Evolutionary conservation across 2,888 invertebrate genomes (phyloP).

Genomic region (Lagria hirta): DNA sequence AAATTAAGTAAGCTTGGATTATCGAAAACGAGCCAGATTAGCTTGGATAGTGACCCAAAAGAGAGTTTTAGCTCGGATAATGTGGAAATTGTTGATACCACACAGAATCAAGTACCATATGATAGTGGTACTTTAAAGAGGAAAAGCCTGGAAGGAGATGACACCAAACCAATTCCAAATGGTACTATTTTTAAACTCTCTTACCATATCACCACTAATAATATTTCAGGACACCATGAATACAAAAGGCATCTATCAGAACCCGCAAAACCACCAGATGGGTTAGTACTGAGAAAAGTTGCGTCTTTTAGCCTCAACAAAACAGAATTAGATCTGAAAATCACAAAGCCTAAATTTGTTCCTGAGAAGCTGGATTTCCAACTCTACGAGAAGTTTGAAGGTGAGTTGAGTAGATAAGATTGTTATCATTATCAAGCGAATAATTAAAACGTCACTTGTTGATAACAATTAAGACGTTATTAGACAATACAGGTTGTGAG

Average conservation of each 20-base stretch:
- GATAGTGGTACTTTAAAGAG: slow-evolving; percentile 31
- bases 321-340: slow-evolving; percentile 66
- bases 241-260: slow-evolving; percentile 51
- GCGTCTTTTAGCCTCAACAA: slow-evolving; percentile 79
- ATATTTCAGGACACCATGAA: slow-evolving; percentile 38
- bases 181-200: not conserved
- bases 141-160: slow-evolving; percentile 25
- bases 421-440: not conserved
- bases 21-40: slow-evolving; percentile 53
- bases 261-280: slow-evolving; percentile 57
- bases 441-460: not conserved
- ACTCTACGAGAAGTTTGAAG: slow-evolving; percentile 90
- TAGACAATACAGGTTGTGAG: too few relatives aligned
- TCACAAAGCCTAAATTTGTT: slow-evolving; percentile 72
- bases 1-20: slow-evolving; percentile 52
- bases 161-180: slow-evolving; percentile 15
- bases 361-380: slow-evolving; percentile 86
- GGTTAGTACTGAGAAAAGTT: slow-evolving; percentile 79
- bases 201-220: not conserved
- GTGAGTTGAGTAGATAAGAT: slow-evolving; percentile 56
- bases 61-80: slow-evolving; percentile 44
- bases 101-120: slow-evolving; percentile 24
- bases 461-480: too few relatives aligned
- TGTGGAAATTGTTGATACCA: slow-evolving; percentile 40
- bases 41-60: slow-evolving; percentile 48